phyloP scores from a whole-genome alignment of 2,797 vertebrate genomes.

The Kryptolebias ocellatus region DNA sequence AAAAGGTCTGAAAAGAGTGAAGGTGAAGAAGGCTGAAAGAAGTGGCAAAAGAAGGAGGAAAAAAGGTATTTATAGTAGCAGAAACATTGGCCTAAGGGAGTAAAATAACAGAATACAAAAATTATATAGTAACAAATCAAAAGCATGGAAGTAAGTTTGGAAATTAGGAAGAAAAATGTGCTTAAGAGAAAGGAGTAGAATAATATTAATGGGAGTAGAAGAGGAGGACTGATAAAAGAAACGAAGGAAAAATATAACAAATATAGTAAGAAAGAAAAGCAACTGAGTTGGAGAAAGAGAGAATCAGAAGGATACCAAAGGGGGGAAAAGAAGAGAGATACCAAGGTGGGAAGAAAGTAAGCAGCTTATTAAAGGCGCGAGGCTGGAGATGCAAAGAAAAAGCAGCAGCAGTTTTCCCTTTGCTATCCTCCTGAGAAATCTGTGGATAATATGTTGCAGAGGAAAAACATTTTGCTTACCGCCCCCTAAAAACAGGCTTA shows the following conservation, averaged over 20 bases:
- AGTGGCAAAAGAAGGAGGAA: not conserved
- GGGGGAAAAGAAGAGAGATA: constrained; percentile 42
- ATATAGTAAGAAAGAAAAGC: constrained; percentile 25
- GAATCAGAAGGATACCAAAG: constrained; percentile 25
- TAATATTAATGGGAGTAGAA: not conserved
- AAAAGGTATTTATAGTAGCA: not conserved
- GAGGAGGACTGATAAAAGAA: constrained; percentile 14
- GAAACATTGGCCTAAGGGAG: not conserved
- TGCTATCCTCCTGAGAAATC: constrained; percentile 73
- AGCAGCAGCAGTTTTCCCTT: constrained; percentile 61
- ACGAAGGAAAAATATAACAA: constrained; percentile 14
- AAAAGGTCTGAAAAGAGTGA: constrained; percentile 12
- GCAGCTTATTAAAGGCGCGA: constrained; percentile 72
- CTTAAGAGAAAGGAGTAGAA: not conserved
- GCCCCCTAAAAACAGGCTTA: constrained; percentile 72
- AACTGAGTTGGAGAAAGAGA: constrained; percentile 24
- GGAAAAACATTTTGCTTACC: constrained; percentile 77
- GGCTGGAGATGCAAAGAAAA: constrained; percentile 54
- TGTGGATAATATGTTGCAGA: constrained; percentile 70
- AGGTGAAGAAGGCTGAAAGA: constrained; percentile 11
- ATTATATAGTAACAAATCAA: not conserved
- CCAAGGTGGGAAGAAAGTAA: constrained; percentile 71
- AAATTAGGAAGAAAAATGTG: constrained; percentile 16
- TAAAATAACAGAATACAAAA: not conserved
- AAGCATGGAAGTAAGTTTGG: constrained; percentile 2